Conservation (phyloP, 2,888 invertebrate genomes). For the Cantharis lateralis region DNA sequence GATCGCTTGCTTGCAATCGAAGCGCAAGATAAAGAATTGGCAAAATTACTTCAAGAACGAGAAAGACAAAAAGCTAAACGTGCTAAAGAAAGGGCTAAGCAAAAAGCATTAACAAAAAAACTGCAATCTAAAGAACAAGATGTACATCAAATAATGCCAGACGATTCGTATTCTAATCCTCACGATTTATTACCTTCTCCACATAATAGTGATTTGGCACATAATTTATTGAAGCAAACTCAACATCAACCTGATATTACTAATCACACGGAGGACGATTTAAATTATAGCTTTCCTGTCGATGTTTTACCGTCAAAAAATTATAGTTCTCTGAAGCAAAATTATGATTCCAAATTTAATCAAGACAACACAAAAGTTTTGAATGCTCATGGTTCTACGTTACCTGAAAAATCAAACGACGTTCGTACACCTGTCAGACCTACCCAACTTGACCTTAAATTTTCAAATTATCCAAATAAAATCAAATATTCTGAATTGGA, state of each 20-base stretch:
- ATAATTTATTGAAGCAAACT: not conserved
- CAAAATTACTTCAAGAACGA: slow-evolving; percentile 74
- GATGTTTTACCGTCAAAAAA: slow-evolving; percentile 43
- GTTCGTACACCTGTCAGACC: slow-evolving; percentile 45
- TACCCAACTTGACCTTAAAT: slow-evolving; percentile 52
- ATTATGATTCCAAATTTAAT: slow-evolving; percentile 24
- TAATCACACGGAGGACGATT: slow-evolving; percentile 45
- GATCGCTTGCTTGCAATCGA: slow-evolving; percentile 76
- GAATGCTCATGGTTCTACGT: slow-evolving; percentile 9
- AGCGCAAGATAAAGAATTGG: slow-evolving; percentile 79
- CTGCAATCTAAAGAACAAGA: slow-evolving; percentile 50
- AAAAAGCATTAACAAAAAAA: slow-evolving; percentile 62
- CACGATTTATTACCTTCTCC: slow-evolving; percentile 58
- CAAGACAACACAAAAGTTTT: slow-evolving; percentile 16
- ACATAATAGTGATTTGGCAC: slow-evolving; percentile 29
- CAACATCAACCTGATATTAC: not conserved
- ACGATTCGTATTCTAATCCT: slow-evolving; percentile 61
- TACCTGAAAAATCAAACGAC: slow-evolving; percentile 36
- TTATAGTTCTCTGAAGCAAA: slow-evolving; percentile 36
- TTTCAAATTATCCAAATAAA: slow-evolving; percentile 46
- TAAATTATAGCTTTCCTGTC: slow-evolving; percentile 55
- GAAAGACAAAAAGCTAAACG: slow-evolving; percentile 73
- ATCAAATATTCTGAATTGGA: slow-evolving; percentile 52
- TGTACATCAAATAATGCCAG: slow-evolving; percentile 50
- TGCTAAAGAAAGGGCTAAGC: slow-evolving; percentile 71